Percentiles rank a stretch among this genome's conserved stretches.
Conservation (phyloP, 2,113 vertebrate species). For the Phylloscopus trochiloides region DNA sequence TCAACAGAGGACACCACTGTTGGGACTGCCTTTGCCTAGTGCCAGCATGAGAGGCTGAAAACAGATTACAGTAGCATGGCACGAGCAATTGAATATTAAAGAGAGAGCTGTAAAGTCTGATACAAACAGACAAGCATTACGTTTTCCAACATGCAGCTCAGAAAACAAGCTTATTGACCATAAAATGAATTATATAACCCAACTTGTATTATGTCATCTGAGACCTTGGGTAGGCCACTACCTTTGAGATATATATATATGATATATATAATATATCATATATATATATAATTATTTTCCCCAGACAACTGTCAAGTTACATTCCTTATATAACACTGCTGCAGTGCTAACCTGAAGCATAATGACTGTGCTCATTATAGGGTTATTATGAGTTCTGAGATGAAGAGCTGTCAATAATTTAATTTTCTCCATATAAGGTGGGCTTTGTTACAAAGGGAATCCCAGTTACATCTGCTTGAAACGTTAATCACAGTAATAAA, state of each 20-base stretch:
- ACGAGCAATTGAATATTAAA: slow-evolving; percentile 39
- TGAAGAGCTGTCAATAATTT: slow-evolving; percentile 11
- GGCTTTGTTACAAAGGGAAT: not conserved
- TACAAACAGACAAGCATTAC: slow-evolving; percentile 54
- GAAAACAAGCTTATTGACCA: slow-evolving; percentile 28
- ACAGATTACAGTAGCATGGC: not conserved
- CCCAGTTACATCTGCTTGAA: not conserved
- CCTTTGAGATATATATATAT: not conserved
- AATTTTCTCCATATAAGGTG: not conserved
- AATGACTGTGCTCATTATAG: not conserved
- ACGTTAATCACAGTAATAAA: not conserved
- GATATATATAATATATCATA: not conserved
- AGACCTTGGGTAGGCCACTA: not conserved
- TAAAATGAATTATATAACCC: slow-evolving; percentile 29
- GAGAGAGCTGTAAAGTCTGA: slow-evolving; percentile 54
- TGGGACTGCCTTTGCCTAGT: not conserved
- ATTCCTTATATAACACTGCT: not conserved
- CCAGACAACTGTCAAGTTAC: not conserved
- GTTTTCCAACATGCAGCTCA: slow-evolving; percentile 21
- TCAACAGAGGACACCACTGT: not conserved
- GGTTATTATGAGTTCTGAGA: slow-evolving; percentile 4
- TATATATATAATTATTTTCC: not conserved
- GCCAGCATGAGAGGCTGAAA: slow-evolving; percentile 20
- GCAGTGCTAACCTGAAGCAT: not conserved
- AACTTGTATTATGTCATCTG: slow-evolving; percentile 9